phyloP scores from a whole-genome alignment of 1,140 invertebrate species.

The Brachionus manjavacas region DNA sequence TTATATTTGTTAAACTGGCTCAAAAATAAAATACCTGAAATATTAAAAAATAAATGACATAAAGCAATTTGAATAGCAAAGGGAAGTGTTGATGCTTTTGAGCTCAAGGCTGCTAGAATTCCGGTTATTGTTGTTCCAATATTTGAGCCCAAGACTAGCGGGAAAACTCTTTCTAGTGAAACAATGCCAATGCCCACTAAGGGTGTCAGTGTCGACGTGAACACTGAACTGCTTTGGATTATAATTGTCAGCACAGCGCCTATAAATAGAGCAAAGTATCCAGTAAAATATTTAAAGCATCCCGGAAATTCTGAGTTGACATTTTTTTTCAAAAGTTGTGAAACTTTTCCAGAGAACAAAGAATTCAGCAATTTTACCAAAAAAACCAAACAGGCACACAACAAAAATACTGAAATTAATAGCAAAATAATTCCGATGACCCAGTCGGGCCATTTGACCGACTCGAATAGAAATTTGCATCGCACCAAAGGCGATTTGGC shows the following conservation, averaged over 20 bases:
- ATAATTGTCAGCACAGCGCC: constrained; percentile 63
- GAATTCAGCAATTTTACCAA: constrained; percentile 63
- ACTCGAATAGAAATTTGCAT: constrained; percentile 31
- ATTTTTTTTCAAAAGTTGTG: constrained; percentile 59
- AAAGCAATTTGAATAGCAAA: constrained; percentile 63
- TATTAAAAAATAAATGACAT: constrained; percentile 65
- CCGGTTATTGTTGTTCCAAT: constrained; percentile 65
- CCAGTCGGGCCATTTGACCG: constrained; percentile 53
- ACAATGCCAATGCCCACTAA: constrained; percentile 65
- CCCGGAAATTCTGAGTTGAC: constrained; percentile 62
- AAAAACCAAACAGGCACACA: constrained; percentile 61
- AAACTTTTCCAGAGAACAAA: constrained; percentile 59
- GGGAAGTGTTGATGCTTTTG: constrained; percentile 49
- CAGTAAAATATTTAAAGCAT: constrained; percentile 57
- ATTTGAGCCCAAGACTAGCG: constrained; percentile 64
- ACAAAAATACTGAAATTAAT: constrained; percentile 58
- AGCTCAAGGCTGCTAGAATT: constrained; percentile 61
- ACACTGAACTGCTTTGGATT: constrained; percentile 65
- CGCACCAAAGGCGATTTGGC: background rate
- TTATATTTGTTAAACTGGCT: background rate
- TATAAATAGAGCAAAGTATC: constrained; percentile 63
- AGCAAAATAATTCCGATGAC: constrained; percentile 59
- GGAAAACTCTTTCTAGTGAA: constrained; percentile 63
- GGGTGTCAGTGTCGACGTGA: constrained; percentile 65
- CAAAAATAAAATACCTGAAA: constrained; percentile 55